Percentiles rank a stretch among this genome's conserved stretches.
These are phyloP conservation scores for Lamprotornis superbus DNA, from an alignment of 2,113 vertebrate genomes.

Conservation along the genomic window DNA sequence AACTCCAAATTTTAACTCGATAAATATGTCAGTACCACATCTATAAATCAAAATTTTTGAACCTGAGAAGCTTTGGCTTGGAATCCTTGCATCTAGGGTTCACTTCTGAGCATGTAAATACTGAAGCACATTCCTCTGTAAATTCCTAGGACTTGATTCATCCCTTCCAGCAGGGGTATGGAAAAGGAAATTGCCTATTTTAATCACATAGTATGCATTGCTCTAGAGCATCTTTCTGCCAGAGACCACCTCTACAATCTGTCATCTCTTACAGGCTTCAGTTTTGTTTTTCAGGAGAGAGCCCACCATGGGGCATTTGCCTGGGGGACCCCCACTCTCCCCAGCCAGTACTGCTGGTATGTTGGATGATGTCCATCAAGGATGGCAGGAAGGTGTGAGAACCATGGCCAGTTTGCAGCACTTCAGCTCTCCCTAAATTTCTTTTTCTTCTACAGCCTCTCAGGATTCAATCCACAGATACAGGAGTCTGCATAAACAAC, in stretches of 20 bases:
- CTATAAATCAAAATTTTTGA: not conserved
- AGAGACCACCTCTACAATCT: not conserved
- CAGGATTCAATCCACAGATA: not conserved
- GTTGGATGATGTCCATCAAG: not conserved
- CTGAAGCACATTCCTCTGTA: not conserved
- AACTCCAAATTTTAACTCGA: not conserved
- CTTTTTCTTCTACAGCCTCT: not conserved
- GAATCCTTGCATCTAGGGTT: not conserved
- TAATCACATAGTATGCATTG: not conserved
- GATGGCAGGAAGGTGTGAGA: not conserved
- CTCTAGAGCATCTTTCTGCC: not conserved
- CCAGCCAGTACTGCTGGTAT: not conserved
- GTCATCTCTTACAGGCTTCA: not conserved
- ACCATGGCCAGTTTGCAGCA: not conserved
- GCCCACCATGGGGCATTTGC: not conserved
- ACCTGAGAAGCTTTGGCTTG: not conserved
- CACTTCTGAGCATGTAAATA: not conserved
- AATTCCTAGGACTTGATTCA: not conserved
- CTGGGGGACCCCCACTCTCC: not conserved
- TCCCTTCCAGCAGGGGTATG: not conserved
- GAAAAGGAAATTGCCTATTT: not conserved
- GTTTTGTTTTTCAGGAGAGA: not conserved
- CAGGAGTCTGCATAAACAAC: not conserved
- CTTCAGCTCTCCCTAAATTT: not conserved
- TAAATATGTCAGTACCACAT: not conserved